Percentiles rank a stretch among this genome's conserved stretches.
phyloP scores from a whole-genome alignment of 1,140 invertebrate genomes.

The Conus ventricosus region DNA sequence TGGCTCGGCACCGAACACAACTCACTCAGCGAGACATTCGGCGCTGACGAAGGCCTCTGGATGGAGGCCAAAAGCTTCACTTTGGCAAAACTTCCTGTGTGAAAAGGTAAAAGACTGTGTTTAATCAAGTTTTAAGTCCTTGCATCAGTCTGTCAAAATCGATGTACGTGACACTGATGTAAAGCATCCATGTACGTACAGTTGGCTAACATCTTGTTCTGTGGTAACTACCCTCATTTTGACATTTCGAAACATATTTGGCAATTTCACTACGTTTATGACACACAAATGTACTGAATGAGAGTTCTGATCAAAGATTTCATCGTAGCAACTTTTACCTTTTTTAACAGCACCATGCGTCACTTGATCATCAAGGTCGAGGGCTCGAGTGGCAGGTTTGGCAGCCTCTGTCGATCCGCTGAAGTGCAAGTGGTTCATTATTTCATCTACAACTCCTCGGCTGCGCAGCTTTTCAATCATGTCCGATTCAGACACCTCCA shows the following conservation, averaged over 20 bases:
- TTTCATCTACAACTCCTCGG: slow-evolving; percentile 68
- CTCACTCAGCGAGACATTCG: no score
- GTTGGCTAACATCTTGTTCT: no score
- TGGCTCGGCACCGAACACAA: no score
- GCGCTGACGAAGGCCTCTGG: no score
- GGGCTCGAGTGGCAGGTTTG: slow-evolving; percentile 63
- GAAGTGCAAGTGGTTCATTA: slow-evolving; percentile 67
- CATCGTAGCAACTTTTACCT: slow-evolving; percentile 44
- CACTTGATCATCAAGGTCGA: slow-evolving; percentile 60
- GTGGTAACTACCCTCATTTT: not conserved
- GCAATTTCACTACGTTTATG: not conserved
- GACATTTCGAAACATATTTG: not conserved
- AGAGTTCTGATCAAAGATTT: not conserved
- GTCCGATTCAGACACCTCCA: slow-evolving; percentile 62
- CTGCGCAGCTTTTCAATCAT: slow-evolving; percentile 64
- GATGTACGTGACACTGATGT: no score
- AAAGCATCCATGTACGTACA: no score
- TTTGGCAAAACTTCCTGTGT: no score
- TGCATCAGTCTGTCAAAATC: no score
- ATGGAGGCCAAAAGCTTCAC: no score
- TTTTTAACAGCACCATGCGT: slow-evolving; percentile 51
- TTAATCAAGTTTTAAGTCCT: no score
- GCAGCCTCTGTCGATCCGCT: slow-evolving; percentile 42
- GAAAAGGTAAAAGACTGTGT: no score
- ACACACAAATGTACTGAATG: not conserved